Conservation (phyloP, 2,888 invertebrate species). For the Tenthredo mesomela region DNA sequence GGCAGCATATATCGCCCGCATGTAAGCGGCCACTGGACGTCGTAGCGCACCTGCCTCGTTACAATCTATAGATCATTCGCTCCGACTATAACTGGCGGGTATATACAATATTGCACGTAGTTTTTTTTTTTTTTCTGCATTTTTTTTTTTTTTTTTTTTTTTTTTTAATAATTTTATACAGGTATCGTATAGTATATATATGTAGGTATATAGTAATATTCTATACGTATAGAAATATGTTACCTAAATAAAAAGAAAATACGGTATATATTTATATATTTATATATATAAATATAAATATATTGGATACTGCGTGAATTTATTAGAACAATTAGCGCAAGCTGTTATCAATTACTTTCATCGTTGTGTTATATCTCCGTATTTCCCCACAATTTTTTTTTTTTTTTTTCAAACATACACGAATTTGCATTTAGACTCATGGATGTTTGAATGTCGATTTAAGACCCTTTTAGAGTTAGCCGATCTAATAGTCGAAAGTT, state of each 20-base stretch:
- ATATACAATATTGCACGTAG: slow-evolving; percentile 16
- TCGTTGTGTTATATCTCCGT: neutral
- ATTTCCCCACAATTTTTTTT: neutral
- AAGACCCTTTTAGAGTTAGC: neutral
- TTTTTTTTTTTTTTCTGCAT: neutral
- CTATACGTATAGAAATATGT: neutral
- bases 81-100: slow-evolving; percentile 2
- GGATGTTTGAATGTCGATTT: neutral
- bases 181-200: too few relatives aligned
- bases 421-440: neutral
- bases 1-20: slow-evolving; percentile 29
- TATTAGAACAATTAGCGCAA: slow-evolving; percentile 19
- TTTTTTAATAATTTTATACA: too few relatives aligned
- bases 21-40: slow-evolving; percentile 6
- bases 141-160: too few relatives aligned
- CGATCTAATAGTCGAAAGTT: neutral
- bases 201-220: too few relatives aligned
- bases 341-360: neutral
- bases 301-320: neutral
- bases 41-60: slow-evolving; percentile 34
- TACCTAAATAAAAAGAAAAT: neutral
- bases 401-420: neutral
- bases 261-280: neutral
- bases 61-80: slow-evolving; percentile 31
- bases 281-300: neutral